Conservation (phyloP, 2,113 vertebrate genomes). For the western clawed frog (Xenopus tropicalis) region UCB_Xtro_10.0 CM004449.2:26864001-26864500, state of each 20-base stretch:
- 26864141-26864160: constrained; percentile 32
- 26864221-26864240: constrained; percentile 33
- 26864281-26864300: constrained; percentile 27
- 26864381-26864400: constrained; percentile 87
- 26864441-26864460: too few relatives aligned
- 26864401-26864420: constrained; percentile 60
- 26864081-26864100: constrained; percentile 26
- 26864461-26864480: too few relatives aligned
- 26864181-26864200: background rate
- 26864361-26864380: constrained; percentile 86
- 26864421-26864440: too few relatives aligned
- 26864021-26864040: too few relatives aligned
- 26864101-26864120: background rate
- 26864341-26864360: constrained; percentile 65
- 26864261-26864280: constrained; percentile 25
- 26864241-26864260: constrained; percentile 44
- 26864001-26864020: too few relatives aligned
- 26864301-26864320: constrained; percentile 44
- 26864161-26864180: background rate
- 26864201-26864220: background rate
- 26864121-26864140: constrained; percentile 28
- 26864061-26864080: background rate
- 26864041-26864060: too few relatives aligned
- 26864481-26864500: too few relatives aligned
- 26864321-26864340: constrained; percentile 60